Base-by-base conservation (phyloP, 2,888 invertebrate genomes). In the Heliconius ismenius region DNA sequence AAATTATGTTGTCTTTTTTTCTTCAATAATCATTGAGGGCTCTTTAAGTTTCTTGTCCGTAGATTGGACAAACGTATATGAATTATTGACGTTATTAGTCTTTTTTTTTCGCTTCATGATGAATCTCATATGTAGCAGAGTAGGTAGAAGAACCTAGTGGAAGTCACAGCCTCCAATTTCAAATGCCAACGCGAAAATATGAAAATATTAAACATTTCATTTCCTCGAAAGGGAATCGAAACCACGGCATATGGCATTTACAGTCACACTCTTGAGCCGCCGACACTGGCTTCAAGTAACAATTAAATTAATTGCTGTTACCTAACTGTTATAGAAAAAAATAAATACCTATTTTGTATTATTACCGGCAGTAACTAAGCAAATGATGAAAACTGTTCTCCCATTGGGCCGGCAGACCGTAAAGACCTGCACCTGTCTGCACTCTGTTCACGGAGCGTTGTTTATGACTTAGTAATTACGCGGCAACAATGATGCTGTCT, bases 1-100 rank as follows among this genome's bases (percentile, higher is more conserved):
- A 73, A 79, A 76, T 80, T 79, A 80, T 79, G 75, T 76, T 62
- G 65, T 77, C 63, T 77, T 39, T 49, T 75, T 76, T 75, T 76
- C 75, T 79, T 72, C 60, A 67, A 73, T 76, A 77, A 79, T 73
- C 68, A 68, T 58, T 43, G 73, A 73, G 78, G 60, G 76, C 76
- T 63, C 68, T 76, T 60, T 68, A 63, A 74, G 69, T 73, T 74
- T 74, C 3, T 24, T 69, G 60, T 70, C 54, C 18, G 69, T 74
- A 70, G 72, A 74, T 74, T 76, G 74, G 69, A 74, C 76, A 70
- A 74, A 28, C 49, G 62, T 65, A 49, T 58, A 76, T 78, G 65
- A 74, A 78, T 78, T 58, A 54, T 76, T 43, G 74, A 32, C 21
- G 7, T 11, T 74, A 63, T 68, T 39, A 74, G 74, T 68, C 26